A percentile compares a stretch with the other conserved stretches of the same genome.
These are phyloP conservation scores for Chloroclysta siterata DNA, from an alignment of 2,888 invertebrate species.

Conservation along the genomic window DNA sequence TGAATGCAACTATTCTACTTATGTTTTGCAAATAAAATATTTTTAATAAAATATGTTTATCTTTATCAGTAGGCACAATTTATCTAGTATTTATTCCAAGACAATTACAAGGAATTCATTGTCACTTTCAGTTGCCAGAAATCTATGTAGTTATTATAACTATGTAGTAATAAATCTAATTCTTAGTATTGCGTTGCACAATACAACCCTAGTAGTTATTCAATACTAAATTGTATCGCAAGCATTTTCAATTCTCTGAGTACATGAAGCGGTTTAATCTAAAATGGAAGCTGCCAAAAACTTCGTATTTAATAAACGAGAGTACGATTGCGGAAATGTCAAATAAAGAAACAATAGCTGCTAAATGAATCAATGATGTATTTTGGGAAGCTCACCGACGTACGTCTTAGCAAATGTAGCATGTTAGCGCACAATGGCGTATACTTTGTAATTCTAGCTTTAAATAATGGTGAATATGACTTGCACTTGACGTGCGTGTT, in stretches of 20 bases:
- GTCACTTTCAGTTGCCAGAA: background rate
- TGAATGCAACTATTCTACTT: too few relatives aligned
- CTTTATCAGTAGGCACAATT: background rate
- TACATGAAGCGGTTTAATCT: constrained; percentile 3
- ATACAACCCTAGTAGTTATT: background rate
- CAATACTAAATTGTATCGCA: too few relatives aligned
- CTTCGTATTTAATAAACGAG: constrained; percentile 21
- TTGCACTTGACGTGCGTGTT: background rate
- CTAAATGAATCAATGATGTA: constrained; percentile 41
- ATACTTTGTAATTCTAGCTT: background rate
- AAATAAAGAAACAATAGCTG: constrained; percentile 38
- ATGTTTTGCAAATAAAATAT: too few relatives aligned
- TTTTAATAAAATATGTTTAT: too few relatives aligned
- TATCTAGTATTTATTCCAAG: background rate
- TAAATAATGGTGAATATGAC: background rate
- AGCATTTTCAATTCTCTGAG: background rate
- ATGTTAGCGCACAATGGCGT: background rate
- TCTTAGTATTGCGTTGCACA: background rate
- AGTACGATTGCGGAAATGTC: constrained; percentile 39
- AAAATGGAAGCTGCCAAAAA: constrained; percentile 18
- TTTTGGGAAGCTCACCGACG: constrained; percentile 33
- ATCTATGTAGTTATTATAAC: background rate
- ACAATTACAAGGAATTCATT: background rate
- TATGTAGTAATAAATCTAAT: too few relatives aligned
- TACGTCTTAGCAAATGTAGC: constrained; percentile 34